A percentile compares a stretch with the other conserved stretches of the same genome.
These are phyloP conservation scores for Crossocerus cetratus DNA, from an alignment of 2,888 invertebrate species.

Conservation along the genomic window DNA sequence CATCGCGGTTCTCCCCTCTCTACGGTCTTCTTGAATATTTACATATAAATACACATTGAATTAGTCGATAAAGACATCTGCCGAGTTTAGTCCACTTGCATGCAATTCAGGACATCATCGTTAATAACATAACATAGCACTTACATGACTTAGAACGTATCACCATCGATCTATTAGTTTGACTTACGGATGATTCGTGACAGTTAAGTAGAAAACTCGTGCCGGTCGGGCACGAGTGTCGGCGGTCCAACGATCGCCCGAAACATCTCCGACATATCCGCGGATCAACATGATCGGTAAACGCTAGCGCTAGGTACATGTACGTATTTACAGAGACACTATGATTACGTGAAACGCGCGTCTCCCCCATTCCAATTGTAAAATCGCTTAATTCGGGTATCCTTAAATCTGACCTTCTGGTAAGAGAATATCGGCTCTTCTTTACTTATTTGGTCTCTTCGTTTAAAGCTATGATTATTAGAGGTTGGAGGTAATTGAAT, in stretches of 20 bases:
- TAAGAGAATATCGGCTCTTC: conserved; percentile 58
- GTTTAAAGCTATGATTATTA: conserved; percentile 64
- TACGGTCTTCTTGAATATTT: conserved; percentile 23
- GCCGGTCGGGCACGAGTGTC: conserved; percentile 17
- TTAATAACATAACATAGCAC: not conserved
- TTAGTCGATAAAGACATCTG: conserved; percentile 2
- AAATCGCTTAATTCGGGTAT: conserved; percentile 45
- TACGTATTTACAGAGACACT: conserved; percentile 39
- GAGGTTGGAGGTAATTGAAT: conserved; percentile 47
- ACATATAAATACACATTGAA: conserved; percentile 36
- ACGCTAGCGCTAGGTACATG: conserved; percentile 36
- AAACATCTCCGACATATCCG: conserved; percentile 27
- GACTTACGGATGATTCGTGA: conserved; percentile 2
- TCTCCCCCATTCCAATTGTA: conserved; percentile 32
- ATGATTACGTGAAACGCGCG: conserved; percentile 32
- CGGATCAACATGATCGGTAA: conserved; percentile 39
- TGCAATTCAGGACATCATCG: not conserved
- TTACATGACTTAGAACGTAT: too few relatives aligned
- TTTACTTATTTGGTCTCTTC: conserved; percentile 64
- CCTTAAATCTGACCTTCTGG: conserved; percentile 43
- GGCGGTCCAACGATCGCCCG: conserved; percentile 30
- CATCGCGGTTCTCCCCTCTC: not conserved
- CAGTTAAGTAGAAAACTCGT: conserved; percentile 26
- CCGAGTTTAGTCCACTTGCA: not conserved
- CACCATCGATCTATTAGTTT: not conserved